Evolutionary conservation across 2,888 invertebrate species (phyloP).

Genomic region (Mythimna loreyi): DNA sequence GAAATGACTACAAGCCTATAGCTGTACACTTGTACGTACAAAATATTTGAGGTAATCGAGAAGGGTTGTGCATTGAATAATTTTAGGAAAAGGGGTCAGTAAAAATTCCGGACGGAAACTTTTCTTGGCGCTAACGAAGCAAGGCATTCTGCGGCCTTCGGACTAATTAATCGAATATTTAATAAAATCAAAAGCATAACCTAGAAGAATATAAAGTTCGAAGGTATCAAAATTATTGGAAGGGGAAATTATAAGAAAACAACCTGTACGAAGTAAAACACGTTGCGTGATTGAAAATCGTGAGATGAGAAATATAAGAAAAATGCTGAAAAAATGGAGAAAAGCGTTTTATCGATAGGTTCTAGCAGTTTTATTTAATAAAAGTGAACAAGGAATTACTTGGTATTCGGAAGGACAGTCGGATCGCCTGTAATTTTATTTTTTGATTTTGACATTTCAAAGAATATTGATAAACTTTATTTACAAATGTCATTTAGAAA

Average conservation of each 20-base stretch:
- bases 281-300: neutral
- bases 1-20: conserved; percentile 1
- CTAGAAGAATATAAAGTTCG: conserved; percentile 21
- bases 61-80: conserved; percentile 38
- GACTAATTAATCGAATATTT: conserved; percentile 50
- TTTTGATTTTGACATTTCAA: conserved; percentile 11
- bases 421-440: neutral
- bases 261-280: conserved; percentile 8
- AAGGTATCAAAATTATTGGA: conserved; percentile 4
- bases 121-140: conserved; percentile 56
- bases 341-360: conserved; percentile 1
- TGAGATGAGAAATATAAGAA: neutral
- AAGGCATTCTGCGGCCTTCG: conserved; percentile 42
- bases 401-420: conserved; percentile 5
- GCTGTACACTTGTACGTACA: conserved; percentile 4
- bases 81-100: conserved; percentile 51
- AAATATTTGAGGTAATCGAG: conserved; percentile 41
- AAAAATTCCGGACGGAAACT: conserved; percentile 43
- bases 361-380: neutral
- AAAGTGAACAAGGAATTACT: neutral
- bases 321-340: neutral
- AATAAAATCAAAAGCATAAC: conserved; percentile 25
- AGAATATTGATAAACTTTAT: neutral
- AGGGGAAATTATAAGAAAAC: conserved; percentile 16
- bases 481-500: neutral